Percentiles rank a stretch among this genome's conserved stretches.
These are phyloP conservation scores for Tetrao urogallus DNA, from an alignment of 2,113 vertebrate genomes.

Conservation along the genomic window DNA sequence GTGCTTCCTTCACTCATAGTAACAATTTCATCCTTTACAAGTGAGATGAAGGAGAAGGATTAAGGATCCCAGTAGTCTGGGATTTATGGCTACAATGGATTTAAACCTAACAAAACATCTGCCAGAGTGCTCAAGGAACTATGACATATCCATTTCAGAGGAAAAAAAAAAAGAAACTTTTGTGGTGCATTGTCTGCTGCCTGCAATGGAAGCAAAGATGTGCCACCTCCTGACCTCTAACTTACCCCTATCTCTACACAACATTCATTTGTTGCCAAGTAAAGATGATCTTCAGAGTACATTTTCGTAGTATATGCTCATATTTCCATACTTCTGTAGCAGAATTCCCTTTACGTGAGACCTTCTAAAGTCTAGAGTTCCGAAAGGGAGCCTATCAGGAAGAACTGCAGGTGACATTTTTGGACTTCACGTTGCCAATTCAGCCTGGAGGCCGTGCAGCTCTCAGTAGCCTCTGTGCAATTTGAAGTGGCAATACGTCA, in stretches of 20 bases:
- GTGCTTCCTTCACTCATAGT: not conserved
- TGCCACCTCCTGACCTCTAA: not conserved
- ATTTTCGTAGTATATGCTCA: not conserved
- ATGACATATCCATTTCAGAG: not conserved
- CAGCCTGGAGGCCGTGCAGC: not conserved
- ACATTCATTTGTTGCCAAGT: not conserved
- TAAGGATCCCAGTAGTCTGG: not conserved
- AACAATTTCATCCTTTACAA: not conserved
- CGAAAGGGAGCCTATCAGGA: not conserved
- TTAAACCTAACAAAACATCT: not conserved
- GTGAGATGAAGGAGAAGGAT: not conserved
- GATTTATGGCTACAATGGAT: not conserved
- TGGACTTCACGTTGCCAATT: accelerated
- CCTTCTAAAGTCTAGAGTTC: not conserved
- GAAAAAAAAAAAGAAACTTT: too few relatives aligned
- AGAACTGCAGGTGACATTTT: not conserved
- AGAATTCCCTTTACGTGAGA: not conserved
- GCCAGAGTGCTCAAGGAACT: not conserved
- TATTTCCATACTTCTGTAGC: not conserved
- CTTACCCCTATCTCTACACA: not conserved
- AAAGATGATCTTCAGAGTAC: not conserved
- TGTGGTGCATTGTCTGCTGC: not conserved
- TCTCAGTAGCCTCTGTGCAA: not conserved
- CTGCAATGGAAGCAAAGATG: not conserved
- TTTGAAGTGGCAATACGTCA: not conserved